phyloP scores from a whole-genome alignment of 2,888 invertebrate species.

The Tenthredo mesomela region DNA sequence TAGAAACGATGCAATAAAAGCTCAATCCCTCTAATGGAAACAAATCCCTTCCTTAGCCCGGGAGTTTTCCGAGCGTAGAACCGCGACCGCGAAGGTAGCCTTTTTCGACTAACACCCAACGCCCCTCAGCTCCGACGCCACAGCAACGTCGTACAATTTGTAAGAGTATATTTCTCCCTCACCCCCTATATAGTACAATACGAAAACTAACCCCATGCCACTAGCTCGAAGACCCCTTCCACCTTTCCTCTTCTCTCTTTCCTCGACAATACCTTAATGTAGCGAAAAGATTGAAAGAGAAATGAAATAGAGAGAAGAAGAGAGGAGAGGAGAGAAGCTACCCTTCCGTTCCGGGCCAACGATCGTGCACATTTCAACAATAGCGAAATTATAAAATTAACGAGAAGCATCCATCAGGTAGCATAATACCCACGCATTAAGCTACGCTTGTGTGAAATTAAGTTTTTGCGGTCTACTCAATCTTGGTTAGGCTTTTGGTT shows the following conservation, averaged over 20 bases:
- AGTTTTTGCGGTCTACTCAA: slow-evolving; percentile 67
- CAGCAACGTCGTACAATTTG: slow-evolving; percentile 71
- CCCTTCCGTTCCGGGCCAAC: slow-evolving; percentile 50
- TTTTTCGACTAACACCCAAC: slow-evolving; percentile 45
- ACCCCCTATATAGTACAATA: slow-evolving; percentile 67
- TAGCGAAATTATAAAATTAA: slow-evolving; percentile 72
- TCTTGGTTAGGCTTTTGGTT: slow-evolving; percentile 63
- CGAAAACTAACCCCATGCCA: slow-evolving; percentile 52
- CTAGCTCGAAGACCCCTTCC: slow-evolving; percentile 36
- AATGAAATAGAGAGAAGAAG: not conserved
- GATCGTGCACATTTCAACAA: slow-evolving; percentile 52
- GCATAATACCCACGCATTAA: slow-evolving; percentile 66
- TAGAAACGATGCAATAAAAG: slow-evolving; percentile 73
- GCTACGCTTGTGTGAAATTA: slow-evolving; percentile 59
- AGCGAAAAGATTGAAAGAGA: slow-evolving; percentile 23
- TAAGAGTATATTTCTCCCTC: slow-evolving; percentile 73
- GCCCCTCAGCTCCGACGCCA: slow-evolving; percentile 59
- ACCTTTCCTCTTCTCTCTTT: slow-evolving; percentile 53
- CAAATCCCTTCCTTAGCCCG: slow-evolving; percentile 72
- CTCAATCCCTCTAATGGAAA: slow-evolving; percentile 77
- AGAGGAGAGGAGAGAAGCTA: not conserved
- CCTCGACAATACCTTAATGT: slow-evolving; percentile 36
- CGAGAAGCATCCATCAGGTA: slow-evolving; percentile 70
- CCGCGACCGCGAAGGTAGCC: slow-evolving; percentile 54
- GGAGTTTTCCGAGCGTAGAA: slow-evolving; percentile 58